Conservation (phyloP, 2,888 invertebrate species). For the Phortica magna region DNA sequence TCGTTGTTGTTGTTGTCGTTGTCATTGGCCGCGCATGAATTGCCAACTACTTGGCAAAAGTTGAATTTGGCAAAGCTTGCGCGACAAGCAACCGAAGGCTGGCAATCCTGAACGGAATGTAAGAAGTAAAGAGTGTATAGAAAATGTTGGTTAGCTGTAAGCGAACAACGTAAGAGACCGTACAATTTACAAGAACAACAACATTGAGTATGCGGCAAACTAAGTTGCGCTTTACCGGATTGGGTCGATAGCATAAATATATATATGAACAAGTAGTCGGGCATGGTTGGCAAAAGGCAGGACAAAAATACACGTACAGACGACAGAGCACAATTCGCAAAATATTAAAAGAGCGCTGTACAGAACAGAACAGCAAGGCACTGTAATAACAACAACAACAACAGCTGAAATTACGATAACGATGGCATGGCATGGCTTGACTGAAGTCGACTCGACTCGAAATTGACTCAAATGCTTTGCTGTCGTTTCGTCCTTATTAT, state of each 20-base stretch:
- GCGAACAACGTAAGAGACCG: not conserved
- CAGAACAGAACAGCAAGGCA: not conserved
- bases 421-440: not conserved
- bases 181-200: not conserved
- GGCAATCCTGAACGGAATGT: not conserved
- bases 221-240: not conserved
- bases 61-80: conserved; percentile 31
- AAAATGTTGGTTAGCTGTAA: not conserved
- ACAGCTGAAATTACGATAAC: conserved; percentile 8
- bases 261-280: not conserved
- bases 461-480: not conserved
- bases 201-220: not conserved
- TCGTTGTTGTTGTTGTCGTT: conserved; percentile 24
- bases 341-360: not conserved
- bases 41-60: conserved; percentile 43
- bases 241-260: not conserved
- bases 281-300: not conserved
- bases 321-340: not conserved
- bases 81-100: not conserved
- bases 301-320: not conserved
- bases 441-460: not conserved
- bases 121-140: not conserved
- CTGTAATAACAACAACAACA: conserved; percentile 5
- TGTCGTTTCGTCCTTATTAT: not conserved
- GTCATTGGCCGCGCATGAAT: conserved; percentile 37